Conservation (phyloP, 2,888 invertebrate genomes). For the Morpho deidamia region DNA sequence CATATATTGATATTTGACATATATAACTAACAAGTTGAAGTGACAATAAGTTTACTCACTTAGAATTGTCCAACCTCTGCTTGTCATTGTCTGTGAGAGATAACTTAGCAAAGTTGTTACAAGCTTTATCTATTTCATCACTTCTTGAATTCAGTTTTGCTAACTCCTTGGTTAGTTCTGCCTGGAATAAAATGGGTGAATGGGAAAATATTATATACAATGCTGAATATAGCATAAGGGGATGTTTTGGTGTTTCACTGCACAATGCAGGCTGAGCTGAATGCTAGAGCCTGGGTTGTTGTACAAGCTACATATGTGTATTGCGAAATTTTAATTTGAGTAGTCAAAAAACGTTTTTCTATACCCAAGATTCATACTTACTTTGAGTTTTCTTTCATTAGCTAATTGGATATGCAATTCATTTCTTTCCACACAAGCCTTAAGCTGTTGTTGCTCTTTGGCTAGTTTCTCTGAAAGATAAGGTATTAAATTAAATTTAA, state of each 20-base stretch:
- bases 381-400: conserved; percentile 51
- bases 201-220: too few species aligned
- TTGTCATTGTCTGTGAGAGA: conserved; percentile 56
- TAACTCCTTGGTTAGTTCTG: conserved; percentile 42
- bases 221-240: too few species aligned
- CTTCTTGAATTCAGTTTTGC: conserved; percentile 38
- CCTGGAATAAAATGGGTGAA: conserved; percentile 31
- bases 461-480: conserved; percentile 45
- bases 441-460: conserved; percentile 46
- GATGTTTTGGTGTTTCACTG: too few species aligned
- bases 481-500: too few species aligned
- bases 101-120: conserved; percentile 40
- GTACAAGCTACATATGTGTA: too few species aligned
- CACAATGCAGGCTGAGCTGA: too few species aligned
- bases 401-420: conserved; percentile 50
- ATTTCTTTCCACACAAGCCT: conserved; percentile 50
- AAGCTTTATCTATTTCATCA: conserved; percentile 48
- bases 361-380: conserved; percentile 31
- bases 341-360: too few species aligned
- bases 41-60: conserved; percentile 34
- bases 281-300: too few species aligned
- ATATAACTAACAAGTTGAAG: too few species aligned
- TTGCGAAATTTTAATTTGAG: too few species aligned
- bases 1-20: too few species aligned
- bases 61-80: conserved; percentile 51